Conservation (phyloP, 1,140 invertebrate genomes). For the Heliconius melpomene region DNA sequence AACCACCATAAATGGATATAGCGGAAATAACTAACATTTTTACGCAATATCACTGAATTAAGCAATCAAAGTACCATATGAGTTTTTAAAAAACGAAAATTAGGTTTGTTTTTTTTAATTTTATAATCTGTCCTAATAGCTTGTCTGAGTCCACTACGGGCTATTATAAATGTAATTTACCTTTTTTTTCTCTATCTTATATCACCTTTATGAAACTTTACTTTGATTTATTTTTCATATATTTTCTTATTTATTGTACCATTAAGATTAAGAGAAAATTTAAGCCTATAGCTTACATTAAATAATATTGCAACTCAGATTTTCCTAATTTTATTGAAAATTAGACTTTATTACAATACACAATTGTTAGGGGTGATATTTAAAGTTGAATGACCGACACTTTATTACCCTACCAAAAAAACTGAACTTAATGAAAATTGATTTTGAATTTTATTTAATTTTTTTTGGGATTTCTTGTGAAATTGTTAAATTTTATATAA, state of each 20-base stretch:
- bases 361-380: neutral
- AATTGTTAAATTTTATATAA: too few species aligned
- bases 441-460: too few species aligned
- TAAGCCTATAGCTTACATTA: too few species aligned
- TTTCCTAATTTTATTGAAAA: too few species aligned
- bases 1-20: neutral
- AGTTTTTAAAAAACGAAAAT: neutral
- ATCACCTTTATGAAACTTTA: neutral
- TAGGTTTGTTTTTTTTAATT: neutral
- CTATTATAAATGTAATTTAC: neutral
- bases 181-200: neutral
- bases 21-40: constrained; percentile 3
- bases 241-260: neutral
- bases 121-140: neutral
- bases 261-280: too few species aligned
- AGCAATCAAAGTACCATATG: neutral
- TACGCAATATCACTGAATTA: neutral
- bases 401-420: neutral
- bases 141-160: neutral
- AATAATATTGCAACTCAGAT: too few species aligned
- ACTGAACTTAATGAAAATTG: neutral
- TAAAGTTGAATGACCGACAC: neutral
- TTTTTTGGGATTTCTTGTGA: too few species aligned
- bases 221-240: too few species aligned
- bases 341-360: too few species aligned